phyloP scores from a whole-genome alignment of 2,797 vertebrate genomes.

The Catamblyrhynchus diadema region DNA sequence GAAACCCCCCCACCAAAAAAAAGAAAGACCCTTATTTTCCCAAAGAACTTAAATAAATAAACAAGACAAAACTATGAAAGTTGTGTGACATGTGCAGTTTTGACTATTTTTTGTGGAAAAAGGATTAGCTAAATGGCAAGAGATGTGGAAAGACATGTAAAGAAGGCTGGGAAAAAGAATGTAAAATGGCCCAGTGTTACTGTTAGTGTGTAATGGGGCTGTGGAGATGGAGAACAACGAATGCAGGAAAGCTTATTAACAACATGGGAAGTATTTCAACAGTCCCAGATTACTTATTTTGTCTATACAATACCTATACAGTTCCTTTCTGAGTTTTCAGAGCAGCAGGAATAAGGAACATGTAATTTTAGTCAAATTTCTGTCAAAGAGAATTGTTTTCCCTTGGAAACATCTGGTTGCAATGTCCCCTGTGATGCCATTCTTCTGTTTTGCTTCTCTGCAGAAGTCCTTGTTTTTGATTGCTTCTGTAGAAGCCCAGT shows the following conservation, averaged over 20 bases:
- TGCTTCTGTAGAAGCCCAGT: background rate
- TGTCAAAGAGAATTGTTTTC: background rate
- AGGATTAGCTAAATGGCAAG: background rate
- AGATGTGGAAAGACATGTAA: background rate
- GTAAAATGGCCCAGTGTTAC: background rate
- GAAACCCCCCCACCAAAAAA: fast-evolving
- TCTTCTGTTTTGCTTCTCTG: background rate
- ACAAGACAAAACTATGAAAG: background rate
- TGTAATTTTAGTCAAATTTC: background rate
- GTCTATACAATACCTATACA: background rate
- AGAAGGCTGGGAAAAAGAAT: background rate
- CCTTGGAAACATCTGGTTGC: background rate
- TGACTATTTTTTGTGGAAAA: background rate
- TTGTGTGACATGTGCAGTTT: background rate
- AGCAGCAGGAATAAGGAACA: background rate
- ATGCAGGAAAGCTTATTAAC: background rate
- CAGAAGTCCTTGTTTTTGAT: background rate
- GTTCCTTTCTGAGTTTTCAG: background rate
- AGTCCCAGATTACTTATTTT: background rate
- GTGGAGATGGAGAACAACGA: background rate
- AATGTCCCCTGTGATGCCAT: background rate
- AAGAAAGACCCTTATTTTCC: background rate
- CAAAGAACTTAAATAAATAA: background rate
- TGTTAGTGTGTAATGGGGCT: background rate
- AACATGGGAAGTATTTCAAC: background rate